Evolutionary conservation across 2,888 invertebrate species (phyloP).

Genomic region (Tetheella fluctuosa): DNA sequence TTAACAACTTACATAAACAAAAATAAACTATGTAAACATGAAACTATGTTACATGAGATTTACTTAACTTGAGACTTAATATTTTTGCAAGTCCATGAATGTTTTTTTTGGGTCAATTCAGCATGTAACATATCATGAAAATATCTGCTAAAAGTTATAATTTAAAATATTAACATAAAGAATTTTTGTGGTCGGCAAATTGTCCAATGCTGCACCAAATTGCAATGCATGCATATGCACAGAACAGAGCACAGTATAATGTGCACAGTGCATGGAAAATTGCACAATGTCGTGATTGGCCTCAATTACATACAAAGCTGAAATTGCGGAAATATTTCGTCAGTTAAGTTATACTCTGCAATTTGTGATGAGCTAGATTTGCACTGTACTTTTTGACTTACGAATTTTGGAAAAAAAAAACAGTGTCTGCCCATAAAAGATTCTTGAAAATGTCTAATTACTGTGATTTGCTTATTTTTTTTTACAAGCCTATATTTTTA

Average conservation of each 20-base stretch:
- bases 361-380: conserved; percentile 3
- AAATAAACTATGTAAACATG: too few species aligned
- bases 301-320: conserved; percentile 29
- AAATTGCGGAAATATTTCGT: conserved; percentile 7
- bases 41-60: too few species aligned
- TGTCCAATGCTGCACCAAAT: background rate
- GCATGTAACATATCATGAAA: background rate
- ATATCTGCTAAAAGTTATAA: background rate
- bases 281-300: conserved; percentile 43
- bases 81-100: too few species aligned
- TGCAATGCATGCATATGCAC: conserved; percentile 6
- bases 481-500: too few species aligned
- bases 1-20: too few species aligned
- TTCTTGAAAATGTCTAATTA: too few species aligned
- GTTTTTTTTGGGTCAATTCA: background rate
- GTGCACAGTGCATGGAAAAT: conserved; percentile 40
- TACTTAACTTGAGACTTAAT: too few species aligned
- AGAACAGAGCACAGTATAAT: conserved; percentile 21
- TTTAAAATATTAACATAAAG: conserved; percentile 2
- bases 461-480: too few species aligned
- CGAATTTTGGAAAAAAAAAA: background rate
- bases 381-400: background rate
- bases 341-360: background rate
- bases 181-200: background rate
- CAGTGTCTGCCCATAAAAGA: background rate